Evolutionary conservation across 2,113 vertebrate species (phyloP).

Genomic region (Eleginops maclovinus): DNA sequence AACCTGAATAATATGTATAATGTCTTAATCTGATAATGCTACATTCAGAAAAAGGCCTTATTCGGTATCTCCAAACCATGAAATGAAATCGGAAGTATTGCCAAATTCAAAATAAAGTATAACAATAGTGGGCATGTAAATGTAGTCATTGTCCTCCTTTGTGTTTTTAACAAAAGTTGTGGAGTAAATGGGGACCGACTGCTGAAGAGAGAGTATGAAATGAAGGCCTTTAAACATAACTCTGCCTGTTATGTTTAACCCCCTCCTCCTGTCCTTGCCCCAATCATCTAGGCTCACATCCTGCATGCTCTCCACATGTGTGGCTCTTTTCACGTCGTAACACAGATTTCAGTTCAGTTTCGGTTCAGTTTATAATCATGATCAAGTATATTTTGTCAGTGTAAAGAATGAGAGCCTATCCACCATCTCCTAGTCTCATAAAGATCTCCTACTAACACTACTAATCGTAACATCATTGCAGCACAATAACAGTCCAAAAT

Average conservation of each 20-base stretch:
- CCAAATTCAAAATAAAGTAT: no score
- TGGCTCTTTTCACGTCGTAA: conserved; percentile 41
- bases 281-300: conserved; percentile 61
- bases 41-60: no score
- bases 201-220: conserved; percentile 67
- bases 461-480: conserved; percentile 49
- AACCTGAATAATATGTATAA: no score
- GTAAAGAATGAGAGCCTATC: conserved; percentile 34
- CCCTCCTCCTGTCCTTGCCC: conserved; percentile 49
- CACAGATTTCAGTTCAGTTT: conserved; percentile 32
- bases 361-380: not conserved
- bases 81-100: no score
- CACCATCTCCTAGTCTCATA: conserved; percentile 24
- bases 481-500: conserved; percentile 19
- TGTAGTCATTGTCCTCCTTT: conserved; percentile 32
- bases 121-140: no score
- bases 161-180: conserved; percentile 54
- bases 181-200: conserved; percentile 44
- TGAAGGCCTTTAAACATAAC: conserved; percentile 70
- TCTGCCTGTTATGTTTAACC: conserved; percentile 69
- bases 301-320: conserved; percentile 67
- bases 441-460: conserved; percentile 52
- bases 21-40: no score
- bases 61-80: no score
- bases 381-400: conserved; percentile 7